Base-by-base conservation (phyloP, 2,888 invertebrate genomes). In the Megaustenia siamemsis region DNA sequence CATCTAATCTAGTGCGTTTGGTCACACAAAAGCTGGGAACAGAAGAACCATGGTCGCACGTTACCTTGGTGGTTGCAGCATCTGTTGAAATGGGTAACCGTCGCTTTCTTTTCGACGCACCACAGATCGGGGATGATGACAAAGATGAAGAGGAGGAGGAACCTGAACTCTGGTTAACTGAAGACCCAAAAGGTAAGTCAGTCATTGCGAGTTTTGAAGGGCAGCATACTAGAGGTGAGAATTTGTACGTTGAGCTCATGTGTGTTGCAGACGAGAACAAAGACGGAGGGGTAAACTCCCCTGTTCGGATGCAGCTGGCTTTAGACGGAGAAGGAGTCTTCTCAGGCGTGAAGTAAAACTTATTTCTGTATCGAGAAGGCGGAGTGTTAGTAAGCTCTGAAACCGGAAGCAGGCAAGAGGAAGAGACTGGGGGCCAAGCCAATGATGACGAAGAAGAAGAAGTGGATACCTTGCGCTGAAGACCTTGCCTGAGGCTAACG, bases 401-500 rank as follows among this genome's bases (percentile, higher is more conserved):
- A 49, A 38, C 69, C 66, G 71, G 73, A 45, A 63, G 45, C 60
- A 63, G 43, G 60, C 73, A 60, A 73, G 79, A 73, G 35, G 84
- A 40, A 43, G 83, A 56, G 49, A 68, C 66, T 28, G 86, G 77
- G 35, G 75, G 77, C 24, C 71, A 56, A 10, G 84, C 40, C 35
- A 76, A 84, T 60, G 84, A 84, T 32, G 80, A 75, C 12, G 84
- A 84, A 28, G 84, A 45, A 40, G 76, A 49, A 73, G 84, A 66
- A 38, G 86, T 82, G 21, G 84, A 79, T 87, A 87, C 87, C 87
- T 88, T 86, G 53, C 86, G 87, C 43, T 86, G 84, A n/a, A 88
- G 77, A 45, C 89, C 88, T 28, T 88, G 87, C 40, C 88, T 87
- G 40, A 91, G 87, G 82, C 89, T 89, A n/a, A 90, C 88, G 49